Evolutionary conservation across 2,888 invertebrate genomes (phyloP).

Genomic region (Boloria euphrosyne): DNA sequence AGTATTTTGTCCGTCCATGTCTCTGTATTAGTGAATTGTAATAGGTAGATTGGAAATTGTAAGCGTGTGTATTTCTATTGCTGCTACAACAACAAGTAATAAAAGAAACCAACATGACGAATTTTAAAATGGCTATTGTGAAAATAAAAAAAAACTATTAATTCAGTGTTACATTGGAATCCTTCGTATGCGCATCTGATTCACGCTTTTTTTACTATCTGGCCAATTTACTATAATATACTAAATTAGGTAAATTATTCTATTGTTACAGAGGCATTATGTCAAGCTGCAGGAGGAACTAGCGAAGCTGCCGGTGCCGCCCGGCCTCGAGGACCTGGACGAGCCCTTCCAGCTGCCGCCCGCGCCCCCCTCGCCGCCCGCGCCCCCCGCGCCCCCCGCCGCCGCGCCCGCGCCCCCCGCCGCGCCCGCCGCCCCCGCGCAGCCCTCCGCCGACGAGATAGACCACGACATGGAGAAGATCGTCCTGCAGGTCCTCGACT

Average conservation of each 20-base stretch:
- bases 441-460: slow-evolving; percentile 70
- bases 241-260: neutral
- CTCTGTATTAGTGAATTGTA: no score
- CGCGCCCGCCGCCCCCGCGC: slow-evolving; percentile 37
- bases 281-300: slow-evolving; percentile 93
- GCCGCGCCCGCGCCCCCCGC: slow-evolving; percentile 33
- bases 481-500: slow-evolving; percentile 83
- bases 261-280: slow-evolving; percentile 86
- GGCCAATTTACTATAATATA: no score
- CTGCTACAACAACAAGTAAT: no score
- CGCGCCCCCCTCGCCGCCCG: slow-evolving; percentile 49
- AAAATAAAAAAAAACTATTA: no score
- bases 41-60: no score
- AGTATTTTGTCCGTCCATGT: no score
- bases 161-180: no score
- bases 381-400: slow-evolving; percentile 58
- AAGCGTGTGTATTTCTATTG: neutral
- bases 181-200: no score
- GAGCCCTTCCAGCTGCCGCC: slow-evolving; percentile 79
- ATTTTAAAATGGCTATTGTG: no score
- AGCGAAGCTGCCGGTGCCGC: slow-evolving; percentile 90
- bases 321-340: slow-evolving; percentile 87
- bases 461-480: slow-evolving; percentile 91
- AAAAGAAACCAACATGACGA: no score
- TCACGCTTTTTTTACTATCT: no score